Conservation (phyloP, 1,140 invertebrate species). For the Penaeus indicus region DNA sequence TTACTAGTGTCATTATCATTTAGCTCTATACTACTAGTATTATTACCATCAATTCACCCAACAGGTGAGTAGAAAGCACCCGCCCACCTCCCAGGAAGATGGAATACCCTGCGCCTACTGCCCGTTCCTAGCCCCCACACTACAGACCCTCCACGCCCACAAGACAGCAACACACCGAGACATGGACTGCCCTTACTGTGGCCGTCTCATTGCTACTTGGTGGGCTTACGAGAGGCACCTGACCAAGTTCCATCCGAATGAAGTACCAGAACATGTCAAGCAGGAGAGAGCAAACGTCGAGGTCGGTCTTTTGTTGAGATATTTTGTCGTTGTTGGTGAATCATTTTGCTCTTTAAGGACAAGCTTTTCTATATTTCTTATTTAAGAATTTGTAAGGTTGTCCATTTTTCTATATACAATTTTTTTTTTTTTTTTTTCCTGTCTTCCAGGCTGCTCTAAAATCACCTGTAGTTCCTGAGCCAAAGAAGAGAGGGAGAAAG, state of each 20-base stretch:
- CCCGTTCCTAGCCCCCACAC: conserved; percentile 18
- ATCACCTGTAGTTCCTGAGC: background rate
- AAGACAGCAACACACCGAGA: conserved; percentile 36
- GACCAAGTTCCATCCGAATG: conserved; percentile 28
- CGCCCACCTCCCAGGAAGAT: no score
- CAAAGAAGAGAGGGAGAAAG: background rate
- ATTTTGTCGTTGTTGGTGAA: no score
- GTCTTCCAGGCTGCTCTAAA: conserved; percentile 28
- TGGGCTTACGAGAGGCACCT: conserved; percentile 47
- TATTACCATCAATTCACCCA: no score
- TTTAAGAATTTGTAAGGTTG: no score
- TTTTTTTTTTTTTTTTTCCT: background rate
- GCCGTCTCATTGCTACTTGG: conserved; percentile 35
- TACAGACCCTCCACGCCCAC: conserved; percentile 28
- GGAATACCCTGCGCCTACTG: conserved; percentile 38
- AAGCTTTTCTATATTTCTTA: no score
- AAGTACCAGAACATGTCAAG: conserved; percentile 26
- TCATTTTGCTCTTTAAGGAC: no score
- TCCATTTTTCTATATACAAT: no score
- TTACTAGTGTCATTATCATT: no score
- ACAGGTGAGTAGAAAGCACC: no score
- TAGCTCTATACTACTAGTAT: no score
- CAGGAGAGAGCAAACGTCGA: conserved; percentile 29
- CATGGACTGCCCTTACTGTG: conserved; percentile 55
- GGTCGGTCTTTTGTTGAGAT: background rate